Base-by-base conservation (phyloP, 2,797 vertebrate genomes). In the Coluber constrictor region DNA sequence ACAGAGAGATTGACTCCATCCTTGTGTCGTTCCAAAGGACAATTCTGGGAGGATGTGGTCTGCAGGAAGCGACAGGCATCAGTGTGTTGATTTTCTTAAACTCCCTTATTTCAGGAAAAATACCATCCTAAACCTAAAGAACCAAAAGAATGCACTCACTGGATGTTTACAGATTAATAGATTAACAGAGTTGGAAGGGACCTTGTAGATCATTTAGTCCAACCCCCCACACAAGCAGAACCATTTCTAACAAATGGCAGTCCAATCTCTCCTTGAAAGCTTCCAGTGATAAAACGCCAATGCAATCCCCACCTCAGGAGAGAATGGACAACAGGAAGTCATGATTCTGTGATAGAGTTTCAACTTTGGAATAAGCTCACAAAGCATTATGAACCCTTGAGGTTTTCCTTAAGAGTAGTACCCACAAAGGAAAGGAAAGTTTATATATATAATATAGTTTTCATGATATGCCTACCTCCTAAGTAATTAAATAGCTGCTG, bases 31-130 rank as follows among this genome's bases (percentile, higher is more conserved):
- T 32, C 66, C 66, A 70, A 70, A 32, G 66, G 1, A 32, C 2
- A 32, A 32, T 70, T 70, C 66, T 16, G 13, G n/a, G n/a, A 32
- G 2, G 5, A 18, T 18, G 66, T 32, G 5, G n/a, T 1, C 15
- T 32, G 15, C 0, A 18, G 66, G 66, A 32, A 32, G n/a, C 0
- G 0, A 16, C n/a, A 70, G 8, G 0, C 3, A 2, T 70, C 66
- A 70, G n/a, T 16, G 5, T 32, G 66, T 70, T 70, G 12, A 7
- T 32, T 8, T 29, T 15, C 29, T 66, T 5, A 32, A n/a, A 16
- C 16, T 16, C 29, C 32, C n/a, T 7, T 13, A 13, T 0, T 66
- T 66, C n/a, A 66, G n/a, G 63, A 66, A 13, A 2, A n/a, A 13
- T 66, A 5, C 61, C 27, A 29, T 66, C 61, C 3, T 1, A 12